Conservation (phyloP, 1,140 invertebrate species). For the Samia ricini region DNA sequence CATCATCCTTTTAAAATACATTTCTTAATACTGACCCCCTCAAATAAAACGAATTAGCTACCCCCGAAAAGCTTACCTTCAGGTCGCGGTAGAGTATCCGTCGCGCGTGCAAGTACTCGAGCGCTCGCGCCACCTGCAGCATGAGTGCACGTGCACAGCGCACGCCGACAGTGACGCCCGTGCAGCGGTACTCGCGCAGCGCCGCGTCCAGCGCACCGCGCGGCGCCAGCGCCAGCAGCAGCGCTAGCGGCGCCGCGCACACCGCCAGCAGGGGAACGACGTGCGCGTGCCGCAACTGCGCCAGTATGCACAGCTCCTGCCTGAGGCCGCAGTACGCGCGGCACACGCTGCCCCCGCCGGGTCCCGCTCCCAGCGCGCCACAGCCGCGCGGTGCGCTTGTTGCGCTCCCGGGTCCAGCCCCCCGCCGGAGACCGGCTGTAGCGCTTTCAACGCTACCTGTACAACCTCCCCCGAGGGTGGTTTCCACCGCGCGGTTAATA, state of each 20-base stretch:
- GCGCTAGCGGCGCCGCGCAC: conserved; percentile 91
- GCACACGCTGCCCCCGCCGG: conserved; percentile 93
- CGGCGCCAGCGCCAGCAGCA: conserved; percentile 95
- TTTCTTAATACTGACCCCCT: no score
- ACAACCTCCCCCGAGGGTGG: conserved; percentile 74
- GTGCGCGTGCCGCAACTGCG: conserved; percentile 91
- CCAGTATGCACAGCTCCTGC: conserved; percentile 94
- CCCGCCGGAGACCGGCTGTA: conserved; percentile 93
- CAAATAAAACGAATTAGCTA: no score
- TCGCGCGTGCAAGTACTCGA: conserved; percentile 97
- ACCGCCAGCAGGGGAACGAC: conserved; percentile 95
- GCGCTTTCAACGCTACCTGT: conserved; percentile 95
- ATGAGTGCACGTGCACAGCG: conserved; percentile 91
- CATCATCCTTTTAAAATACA: no score
- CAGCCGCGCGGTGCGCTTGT: conserved; percentile 87
- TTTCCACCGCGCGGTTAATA: conserved; percentile 91
- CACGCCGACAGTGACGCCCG: conserved; percentile 88
- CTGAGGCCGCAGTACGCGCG: conserved; percentile 96
- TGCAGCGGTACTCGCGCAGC: conserved; percentile 89
- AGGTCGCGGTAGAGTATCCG: conserved; percentile 97
- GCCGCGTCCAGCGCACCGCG: conserved; percentile 90
- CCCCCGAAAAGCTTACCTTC: no score
- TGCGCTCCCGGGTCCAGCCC: conserved; percentile 85
- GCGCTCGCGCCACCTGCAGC: conserved; percentile 94
- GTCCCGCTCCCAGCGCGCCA: conserved; percentile 94